Base-by-base conservation (phyloP, 1,140 invertebrate species). In the Trissolcus basalis region DNA sequence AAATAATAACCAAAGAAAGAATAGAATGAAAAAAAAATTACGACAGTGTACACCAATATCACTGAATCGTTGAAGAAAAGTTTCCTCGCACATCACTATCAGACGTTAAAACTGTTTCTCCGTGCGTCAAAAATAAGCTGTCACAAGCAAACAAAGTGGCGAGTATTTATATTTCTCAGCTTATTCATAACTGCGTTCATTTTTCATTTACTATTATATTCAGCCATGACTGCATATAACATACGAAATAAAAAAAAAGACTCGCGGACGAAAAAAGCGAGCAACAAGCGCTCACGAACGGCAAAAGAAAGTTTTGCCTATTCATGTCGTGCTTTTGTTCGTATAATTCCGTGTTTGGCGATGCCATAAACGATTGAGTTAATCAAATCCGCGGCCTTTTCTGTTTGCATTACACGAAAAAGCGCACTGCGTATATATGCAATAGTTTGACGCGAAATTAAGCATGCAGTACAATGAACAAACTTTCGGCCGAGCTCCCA, bases 401-500 rank as follows among this genome's bases (percentile, higher is more conserved):
- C 33, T 32, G 16, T 60, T 60, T 32, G 32, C 27, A 39, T 58
- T 39, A 49, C 33, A 59, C 2, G 55, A 59, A 59, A 59, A 55
- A 47, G 41, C 47, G 14, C 45, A 41, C 19, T 16, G 48, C 27
- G 54, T 44, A 32, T 61, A 60, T 19, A 41, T 35, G 39, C 35
- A 39, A 64, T 72, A 77, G 59, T 78, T 72, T 56, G 44, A 63
- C 45, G 39, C 48, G 43, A 75, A 64, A 64, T 75, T 69, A 75
- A 76, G 61, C 61, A 64, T 63, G 53, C 36, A 11, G 49, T 61
- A 54, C 56, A 49, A 51, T 48, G 68, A 77, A 77, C 49, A 68
- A 65, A 70, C 44, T 77, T 77, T 67, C 36, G 15, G 0, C 6
- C 39, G 36, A 59, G 47, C 47, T 59, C 55, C 10, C 60, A 35